These are phyloP conservation scores for Philypnodon macrostomus DNA, from an alignment of 2,797 vertebrate genomes.

Conservation along the genomic window DNA sequence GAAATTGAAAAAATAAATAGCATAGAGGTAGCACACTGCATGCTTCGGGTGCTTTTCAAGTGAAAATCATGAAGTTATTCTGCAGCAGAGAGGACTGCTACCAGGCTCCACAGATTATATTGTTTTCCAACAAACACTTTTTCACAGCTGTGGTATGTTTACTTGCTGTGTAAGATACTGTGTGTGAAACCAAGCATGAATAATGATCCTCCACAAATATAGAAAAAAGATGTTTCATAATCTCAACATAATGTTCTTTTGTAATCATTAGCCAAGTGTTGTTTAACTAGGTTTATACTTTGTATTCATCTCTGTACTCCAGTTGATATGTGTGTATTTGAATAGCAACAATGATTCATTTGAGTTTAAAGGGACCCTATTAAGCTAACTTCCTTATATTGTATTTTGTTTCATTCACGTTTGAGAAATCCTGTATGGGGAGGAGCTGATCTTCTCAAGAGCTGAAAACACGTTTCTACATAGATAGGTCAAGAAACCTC, in stretches of 20 bases:
- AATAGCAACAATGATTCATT: no score
- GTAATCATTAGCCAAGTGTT: neutral
- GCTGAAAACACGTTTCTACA: no score
- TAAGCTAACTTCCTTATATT: no score
- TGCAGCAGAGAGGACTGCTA: slow-evolving; percentile 3
- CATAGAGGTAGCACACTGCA: neutral
- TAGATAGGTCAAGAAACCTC: no score
- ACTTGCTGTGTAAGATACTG: slow-evolving; percentile 17
- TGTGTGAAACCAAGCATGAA: slow-evolving; percentile 26
- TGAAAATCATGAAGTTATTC: slow-evolving; percentile 1
- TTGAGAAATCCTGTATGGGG: no score
- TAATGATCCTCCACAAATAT: slow-evolving; percentile 16
- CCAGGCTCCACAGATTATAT: slow-evolving; percentile 3
- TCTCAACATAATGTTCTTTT: neutral
- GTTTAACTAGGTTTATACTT: slow-evolving; percentile 10
- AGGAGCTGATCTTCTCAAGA: no score
- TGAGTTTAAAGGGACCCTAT: no score
- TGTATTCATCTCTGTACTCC: no score
- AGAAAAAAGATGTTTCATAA: slow-evolving; percentile 2
- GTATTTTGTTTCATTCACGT: no score
- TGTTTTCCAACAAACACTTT: slow-evolving; percentile 8
- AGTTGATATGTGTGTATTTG: no score
- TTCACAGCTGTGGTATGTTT: slow-evolving; percentile 10
- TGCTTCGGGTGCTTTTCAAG: slow-evolving; percentile 1
- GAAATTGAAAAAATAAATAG: neutral